Base-by-base conservation (phyloP, 2,888 invertebrate species). In the Perizoma affinitatum region DNA sequence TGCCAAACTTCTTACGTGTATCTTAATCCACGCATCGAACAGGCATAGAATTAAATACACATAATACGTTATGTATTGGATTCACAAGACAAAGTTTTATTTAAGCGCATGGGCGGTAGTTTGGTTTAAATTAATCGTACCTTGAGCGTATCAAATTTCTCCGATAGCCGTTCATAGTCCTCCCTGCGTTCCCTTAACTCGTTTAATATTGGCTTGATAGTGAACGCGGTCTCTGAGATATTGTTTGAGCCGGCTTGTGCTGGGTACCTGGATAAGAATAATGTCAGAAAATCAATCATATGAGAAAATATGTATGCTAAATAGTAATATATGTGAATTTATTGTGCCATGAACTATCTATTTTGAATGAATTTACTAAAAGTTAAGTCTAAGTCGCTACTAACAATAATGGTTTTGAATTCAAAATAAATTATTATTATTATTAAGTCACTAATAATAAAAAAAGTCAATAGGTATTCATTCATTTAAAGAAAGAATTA, bases 131-230 rank as follows among this genome's bases (percentile, higher is more conserved):
- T 22, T 22, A 22, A 22, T 22, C 22, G 22, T 46, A 96, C 96
- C 93, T 97, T 97, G 65, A 96, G 89, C 53, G 94, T 92, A 72
- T 97, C 97, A 61, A 97, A 89, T 78, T 96, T 96, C 78, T 97
- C 97, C 58, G 96, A 95, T 54, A 98, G 90, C 74, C 96, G 94
- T 70, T 96, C 96, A 73, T 95, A 94, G 80, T 96, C 97, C 76
- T 97, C 97, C 71, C 96, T 94, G 69, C 96, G 94, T 73, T 96
- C 96, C 70, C 96, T 94, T 70, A 98, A 85, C 86, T 98, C 97
- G 62, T 95, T 94, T 69, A 96, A 93, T 67, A 97, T 94, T 35
- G 96, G 95, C 79, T 96, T 96, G 68, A 96, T 93, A 68, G 90
- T 86, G 76, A 91, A 92, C 58, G 87, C 81, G 8, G 87, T 75